These are phyloP conservation scores for Eriosoma lanigerum DNA, from an alignment of 1,140 invertebrate genomes.

Conservation along the genomic window DNA sequence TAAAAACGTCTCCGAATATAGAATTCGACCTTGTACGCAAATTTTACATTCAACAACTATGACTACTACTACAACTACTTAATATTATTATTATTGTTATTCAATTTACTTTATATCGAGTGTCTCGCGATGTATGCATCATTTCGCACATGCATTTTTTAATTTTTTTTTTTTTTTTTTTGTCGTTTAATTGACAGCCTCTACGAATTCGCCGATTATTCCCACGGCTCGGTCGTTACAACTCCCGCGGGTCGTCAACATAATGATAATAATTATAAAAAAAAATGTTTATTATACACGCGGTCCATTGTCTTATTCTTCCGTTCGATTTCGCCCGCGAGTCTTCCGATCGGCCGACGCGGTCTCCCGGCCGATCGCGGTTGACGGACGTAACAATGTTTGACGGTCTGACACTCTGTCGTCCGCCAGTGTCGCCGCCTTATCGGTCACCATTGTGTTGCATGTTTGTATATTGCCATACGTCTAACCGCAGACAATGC, in stretches of 20 bases:
- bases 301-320: conserved; percentile 37
- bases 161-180: too few relatives aligned
- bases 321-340: neutral
- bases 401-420: conserved; percentile 38
- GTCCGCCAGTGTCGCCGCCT: conserved; percentile 29
- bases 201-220: too few relatives aligned
- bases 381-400: conserved; percentile 48
- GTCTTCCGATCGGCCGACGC: neutral
- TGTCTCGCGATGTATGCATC: too few relatives aligned
- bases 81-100: neutral
- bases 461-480: neutral
- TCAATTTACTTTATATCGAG: too few relatives aligned
- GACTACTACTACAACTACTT: neutral
- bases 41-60: conserved; percentile 26
- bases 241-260: too few relatives aligned
- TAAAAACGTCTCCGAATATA: neutral
- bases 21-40: conserved; percentile 23
- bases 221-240: too few relatives aligned
- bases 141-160: too few relatives aligned
- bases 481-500: conserved; percentile 1
- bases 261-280: too few relatives aligned
- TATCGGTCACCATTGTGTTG: conserved; percentile 5
- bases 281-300: too few relatives aligned
- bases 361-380: neutral
- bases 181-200: too few relatives aligned